phyloP scores from a whole-genome alignment of 2,113 vertebrate genomes.

The Lutjanus erythropterus region DNA sequence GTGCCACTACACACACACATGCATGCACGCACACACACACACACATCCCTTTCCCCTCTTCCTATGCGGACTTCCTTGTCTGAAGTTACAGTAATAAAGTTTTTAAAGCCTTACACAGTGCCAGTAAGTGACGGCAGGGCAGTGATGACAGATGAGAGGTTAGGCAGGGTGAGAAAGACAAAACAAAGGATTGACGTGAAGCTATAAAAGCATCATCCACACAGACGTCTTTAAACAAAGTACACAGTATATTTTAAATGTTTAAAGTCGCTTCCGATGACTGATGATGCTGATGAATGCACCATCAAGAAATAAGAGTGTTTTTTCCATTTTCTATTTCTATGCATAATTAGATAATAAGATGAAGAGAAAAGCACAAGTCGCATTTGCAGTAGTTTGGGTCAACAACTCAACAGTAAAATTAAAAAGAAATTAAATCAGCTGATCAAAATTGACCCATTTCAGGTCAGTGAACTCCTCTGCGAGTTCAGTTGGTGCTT shows the following conservation, averaged over 20 bases:
- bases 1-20: slow-evolving; percentile 46
- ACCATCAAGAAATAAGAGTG: not conserved
- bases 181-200: slow-evolving; percentile 18
- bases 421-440: too few relatives aligned
- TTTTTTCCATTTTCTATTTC: not conserved
- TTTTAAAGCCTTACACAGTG: slow-evolving; percentile 48
- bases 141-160: slow-evolving; percentile 16
- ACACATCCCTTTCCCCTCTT: slow-evolving; percentile 71
- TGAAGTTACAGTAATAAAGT: slow-evolving; percentile 70
- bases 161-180: not conserved
- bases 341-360: slow-evolving; percentile 6
- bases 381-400: not conserved
- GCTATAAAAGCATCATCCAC: not conserved
- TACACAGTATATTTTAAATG: not conserved
- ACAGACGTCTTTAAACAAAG: too few relatives aligned
- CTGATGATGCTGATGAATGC: not conserved
- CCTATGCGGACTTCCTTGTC: slow-evolving; percentile 73
- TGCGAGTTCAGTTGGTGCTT: not conserved
- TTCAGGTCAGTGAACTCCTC: not conserved
- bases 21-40: slow-evolving; percentile 51
- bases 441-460: not conserved
- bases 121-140: slow-evolving; percentile 48
- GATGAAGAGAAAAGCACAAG: not conserved
- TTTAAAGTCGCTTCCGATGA: slow-evolving; percentile 18
- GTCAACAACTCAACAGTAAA: not conserved